These are phyloP conservation scores for Cygnus atratus DNA, from an alignment of 2,113 vertebrate genomes.

Conservation along the genomic window DNA sequence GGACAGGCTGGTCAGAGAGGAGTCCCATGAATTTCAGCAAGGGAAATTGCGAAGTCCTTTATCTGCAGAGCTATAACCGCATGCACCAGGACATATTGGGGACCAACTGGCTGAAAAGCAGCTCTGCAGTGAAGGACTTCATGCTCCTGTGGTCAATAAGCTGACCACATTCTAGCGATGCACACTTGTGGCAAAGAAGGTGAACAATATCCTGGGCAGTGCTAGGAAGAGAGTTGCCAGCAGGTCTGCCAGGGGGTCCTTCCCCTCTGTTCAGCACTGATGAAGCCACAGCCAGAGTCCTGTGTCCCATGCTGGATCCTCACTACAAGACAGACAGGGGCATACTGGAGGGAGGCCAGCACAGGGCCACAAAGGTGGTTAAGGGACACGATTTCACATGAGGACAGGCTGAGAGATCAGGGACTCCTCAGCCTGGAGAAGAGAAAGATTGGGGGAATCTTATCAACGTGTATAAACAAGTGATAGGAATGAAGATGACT, in stretches of 20 bases:
- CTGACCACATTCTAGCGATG: fast-evolving
- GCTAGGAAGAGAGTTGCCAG: background rate
- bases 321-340: background rate
- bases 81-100: background rate
- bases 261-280: background rate
- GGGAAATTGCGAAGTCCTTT: fast-evolving
- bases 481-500: background rate
- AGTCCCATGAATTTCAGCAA: background rate
- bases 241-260: background rate
- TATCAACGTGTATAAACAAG: background rate
- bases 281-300: background rate
- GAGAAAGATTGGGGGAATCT: background rate
- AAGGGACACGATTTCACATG: background rate
- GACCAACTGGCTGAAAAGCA: background rate
- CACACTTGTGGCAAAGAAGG: background rate
- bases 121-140: background rate
- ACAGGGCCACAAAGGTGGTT: background rate
- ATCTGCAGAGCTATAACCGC: background rate
- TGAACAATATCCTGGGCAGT: background rate
- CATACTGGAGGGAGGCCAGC: background rate
- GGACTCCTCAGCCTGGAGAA: background rate
- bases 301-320: background rate
- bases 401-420: background rate
- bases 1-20: background rate
- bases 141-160: background rate